Evolutionary conservation across 1,140 invertebrate genomes (phyloP), one percentile per base, ranked within the genome.

Genomic region (Adelges cooleyi): DNA sequence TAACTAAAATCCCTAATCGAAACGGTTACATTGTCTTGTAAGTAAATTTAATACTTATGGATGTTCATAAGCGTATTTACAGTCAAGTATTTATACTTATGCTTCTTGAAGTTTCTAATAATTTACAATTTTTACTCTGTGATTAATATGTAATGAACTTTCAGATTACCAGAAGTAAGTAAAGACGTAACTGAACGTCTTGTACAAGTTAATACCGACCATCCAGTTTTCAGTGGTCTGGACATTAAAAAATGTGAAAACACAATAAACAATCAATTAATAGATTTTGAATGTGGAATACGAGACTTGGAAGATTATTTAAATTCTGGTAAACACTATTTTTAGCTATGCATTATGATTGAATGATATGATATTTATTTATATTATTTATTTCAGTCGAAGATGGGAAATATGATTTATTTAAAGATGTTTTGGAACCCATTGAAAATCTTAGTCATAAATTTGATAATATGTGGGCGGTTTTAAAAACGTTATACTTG

Each of bases 101-200:
- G 46, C n/a, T 44, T 13, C 11, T 42, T 44, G 29, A n/a, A n/a
- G n/a, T n/a, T n/a, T n/a, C n/a, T n/a, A 33, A 33, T 11, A 33
- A 11, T 33, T 33, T 15, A 42, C 15, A 18, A 36, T 66, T 49
- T 42, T 42, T 27, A 48, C 62, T 67, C 65, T 50, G 62, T 33
- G 29, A 33, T 33, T 33, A 11, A 33, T 33, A n/a, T n/a, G n/a
- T n/a, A n/a, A n/a, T n/a, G n/a, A n/a, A n/a, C n/a, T n/a, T 72
- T 38, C 73, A 95, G 92, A 68, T 81, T 95, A 65, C 92, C 92
- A 46, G 91, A 95, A 81, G 87, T 94, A 50, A 90, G 90, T 6
- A 84, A 87, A 72, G 89, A 93, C 71, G 78, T 81, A 70, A 79
- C 81, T 44, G 81, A 84, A 36, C 84, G 83, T 69, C 89, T 89